phyloP scores from a whole-genome alignment of 2,797 vertebrate species.

The Ficedula albicollis region DNA sequence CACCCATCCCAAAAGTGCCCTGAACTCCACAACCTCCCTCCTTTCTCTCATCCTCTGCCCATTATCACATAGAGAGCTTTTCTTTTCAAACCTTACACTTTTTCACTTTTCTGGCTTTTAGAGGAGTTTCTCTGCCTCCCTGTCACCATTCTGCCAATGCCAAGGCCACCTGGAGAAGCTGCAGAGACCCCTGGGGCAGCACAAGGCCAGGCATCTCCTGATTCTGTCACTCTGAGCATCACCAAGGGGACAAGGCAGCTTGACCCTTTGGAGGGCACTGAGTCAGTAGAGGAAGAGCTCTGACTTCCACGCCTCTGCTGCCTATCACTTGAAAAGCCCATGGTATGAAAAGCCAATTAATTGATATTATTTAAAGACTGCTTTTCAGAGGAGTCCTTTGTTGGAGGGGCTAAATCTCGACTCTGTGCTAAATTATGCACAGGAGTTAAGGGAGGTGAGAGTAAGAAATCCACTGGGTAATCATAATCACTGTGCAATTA shows the following conservation, averaged over 20 bases:
- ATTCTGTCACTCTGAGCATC: not conserved
- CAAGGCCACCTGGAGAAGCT: not conserved
- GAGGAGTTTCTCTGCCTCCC: not conserved
- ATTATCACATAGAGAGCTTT: not conserved
- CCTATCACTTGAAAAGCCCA: not conserved
- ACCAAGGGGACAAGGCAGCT: not conserved
- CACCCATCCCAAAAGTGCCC: accelerated
- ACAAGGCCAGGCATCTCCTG: not conserved
- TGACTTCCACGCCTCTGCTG: not conserved
- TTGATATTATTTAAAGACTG: conserved; percentile 41
- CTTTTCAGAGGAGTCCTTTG: conserved; percentile 11
- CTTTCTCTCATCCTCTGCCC: not conserved
- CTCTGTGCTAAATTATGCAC: conserved; percentile 47
- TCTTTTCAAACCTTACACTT: not conserved
- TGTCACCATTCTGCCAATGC: not conserved
- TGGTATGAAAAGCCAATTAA: conserved; percentile 11
- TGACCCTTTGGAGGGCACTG: not conserved
- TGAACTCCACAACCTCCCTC: not conserved
- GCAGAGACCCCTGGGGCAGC: not conserved
- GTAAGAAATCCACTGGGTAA: conserved; percentile 60
- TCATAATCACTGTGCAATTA: conserved; percentile 63
- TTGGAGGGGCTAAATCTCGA: not conserved
- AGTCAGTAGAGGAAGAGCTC: not conserved
- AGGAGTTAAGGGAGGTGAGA: conserved; percentile 53
- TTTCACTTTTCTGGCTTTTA: not conserved